Base-by-base conservation (phyloP, 2,888 invertebrate species). In the Brassicogethes aeneus region DNA sequence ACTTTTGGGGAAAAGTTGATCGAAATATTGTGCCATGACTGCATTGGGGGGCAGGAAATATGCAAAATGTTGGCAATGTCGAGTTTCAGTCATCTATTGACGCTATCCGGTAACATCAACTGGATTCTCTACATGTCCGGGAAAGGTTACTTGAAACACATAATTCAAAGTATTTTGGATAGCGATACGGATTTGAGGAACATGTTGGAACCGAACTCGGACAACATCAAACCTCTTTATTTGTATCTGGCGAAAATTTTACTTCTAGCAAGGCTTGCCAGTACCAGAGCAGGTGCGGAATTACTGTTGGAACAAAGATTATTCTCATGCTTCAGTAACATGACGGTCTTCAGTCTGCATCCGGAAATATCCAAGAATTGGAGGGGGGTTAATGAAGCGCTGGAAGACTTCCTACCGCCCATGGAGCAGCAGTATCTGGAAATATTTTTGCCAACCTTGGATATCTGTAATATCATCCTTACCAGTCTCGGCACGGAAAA, bases 241-340 rank as follows among this genome's bases (percentile, higher is more conserved):
- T 77, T 91, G 12, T 93, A 89, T 68, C 87, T 90, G 64, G 84
- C 90, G 0, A 88, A 89, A 70, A 82, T 93, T 82, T 79, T 85
- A 29, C 75, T 88, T 50, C 71, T 91, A 13, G 73, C 79, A 38
- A 75, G 83, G 57, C 71, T 89, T 53, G 82, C 86, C 0, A 74
- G 77, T 3, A 76, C 77, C 0, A 72, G 79, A 46, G 57, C 73
- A 8, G 90, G 90, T 47, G 78, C 82, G 0, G 79, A 80, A 53
- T 64, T 77, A 37, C 57, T 83, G 1, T 55, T 83, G 3, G 77
- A 76, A 47, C 76, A 77, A 46, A 76, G 76, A 45, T 64, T 76
- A 2, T 57, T 83, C 16, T 71, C 75, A 0, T 74, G 77, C 34
- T 64, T 83, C 10, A 80, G 85, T 15, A 75, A 76, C 43, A 79